phyloP scores from a whole-genome alignment of 2,797 vertebrate genomes.

The Acestrorhynchus altus region DNA sequence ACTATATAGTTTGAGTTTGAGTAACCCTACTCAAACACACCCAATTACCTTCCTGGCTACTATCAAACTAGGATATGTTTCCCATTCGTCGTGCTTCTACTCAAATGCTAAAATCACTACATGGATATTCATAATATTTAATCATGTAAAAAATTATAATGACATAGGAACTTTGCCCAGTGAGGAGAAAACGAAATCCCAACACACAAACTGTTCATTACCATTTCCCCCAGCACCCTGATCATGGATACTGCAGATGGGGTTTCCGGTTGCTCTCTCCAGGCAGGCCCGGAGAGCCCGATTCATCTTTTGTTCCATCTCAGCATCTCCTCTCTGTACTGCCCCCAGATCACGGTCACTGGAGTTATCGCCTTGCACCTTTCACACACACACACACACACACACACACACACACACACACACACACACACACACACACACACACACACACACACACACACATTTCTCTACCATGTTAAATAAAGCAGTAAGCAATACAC shows the following conservation, averaged over 20 bases:
- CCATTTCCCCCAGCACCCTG: constrained; percentile 94
- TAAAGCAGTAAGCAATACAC: not conserved
- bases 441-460: no score
- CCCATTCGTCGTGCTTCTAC: no score
- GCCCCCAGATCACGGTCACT: constrained; percentile 88
- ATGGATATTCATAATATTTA: no score
- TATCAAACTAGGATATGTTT: no score
- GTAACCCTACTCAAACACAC: no score
- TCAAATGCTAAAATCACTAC: no score
- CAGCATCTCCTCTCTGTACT: constrained; percentile 90
- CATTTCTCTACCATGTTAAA: not conserved
- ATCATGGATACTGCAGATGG: constrained; percentile 92
- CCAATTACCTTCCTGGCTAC: no score
- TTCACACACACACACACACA: not conserved
- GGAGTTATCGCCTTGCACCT: constrained; percentile 92
- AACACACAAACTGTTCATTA: constrained; percentile 56
- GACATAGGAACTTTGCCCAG: no score
- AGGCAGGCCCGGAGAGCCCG: constrained; percentile 88
- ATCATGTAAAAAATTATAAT: no score
- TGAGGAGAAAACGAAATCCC: no score
- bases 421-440: not conserved
- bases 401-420: not conserved
- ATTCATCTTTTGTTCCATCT: constrained; percentile 98
- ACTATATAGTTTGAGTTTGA: no score
- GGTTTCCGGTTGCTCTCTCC: constrained; percentile 81